These are phyloP conservation scores for Coreius guichenoti DNA, from an alignment of 2,797 vertebrate genomes.

Conservation along the genomic window DNA sequence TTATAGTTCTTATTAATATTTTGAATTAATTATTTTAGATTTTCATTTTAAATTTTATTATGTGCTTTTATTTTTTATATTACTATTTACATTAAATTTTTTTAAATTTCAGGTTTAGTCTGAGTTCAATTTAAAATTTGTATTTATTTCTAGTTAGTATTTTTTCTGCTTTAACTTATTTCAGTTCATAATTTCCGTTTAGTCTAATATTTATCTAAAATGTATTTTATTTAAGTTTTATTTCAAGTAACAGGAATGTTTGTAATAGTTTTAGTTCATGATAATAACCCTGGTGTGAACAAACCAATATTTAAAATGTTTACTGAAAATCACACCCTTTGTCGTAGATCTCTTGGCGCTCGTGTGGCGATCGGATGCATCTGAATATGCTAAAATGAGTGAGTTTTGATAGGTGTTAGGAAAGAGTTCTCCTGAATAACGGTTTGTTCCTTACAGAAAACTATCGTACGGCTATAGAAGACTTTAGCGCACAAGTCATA, in stretches of 20 bases:
- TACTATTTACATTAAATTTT: background rate
- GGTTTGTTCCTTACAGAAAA: background rate
- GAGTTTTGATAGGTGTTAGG: background rate
- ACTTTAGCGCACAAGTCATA: background rate
- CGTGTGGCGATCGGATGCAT: background rate
- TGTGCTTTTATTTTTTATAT: background rate
- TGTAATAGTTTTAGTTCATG: background rate
- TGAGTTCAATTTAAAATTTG: background rate
- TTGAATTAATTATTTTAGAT: background rate
- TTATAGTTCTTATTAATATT: background rate
- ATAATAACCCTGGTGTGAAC: background rate
- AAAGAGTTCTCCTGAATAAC: background rate
- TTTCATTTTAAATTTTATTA: background rate
- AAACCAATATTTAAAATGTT: background rate
- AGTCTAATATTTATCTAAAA: background rate
- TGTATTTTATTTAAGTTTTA: background rate
- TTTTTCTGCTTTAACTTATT: background rate
- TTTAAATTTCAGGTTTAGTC: background rate
- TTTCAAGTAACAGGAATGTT: background rate
- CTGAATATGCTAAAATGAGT: background rate
- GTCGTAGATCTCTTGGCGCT: background rate
- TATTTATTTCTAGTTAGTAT: background rate
- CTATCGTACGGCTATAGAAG: background rate
- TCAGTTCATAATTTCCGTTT: background rate
- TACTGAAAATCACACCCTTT: background rate